Conservation (phyloP, 2,888 invertebrate species). For the Saturnia japonica region DNA sequence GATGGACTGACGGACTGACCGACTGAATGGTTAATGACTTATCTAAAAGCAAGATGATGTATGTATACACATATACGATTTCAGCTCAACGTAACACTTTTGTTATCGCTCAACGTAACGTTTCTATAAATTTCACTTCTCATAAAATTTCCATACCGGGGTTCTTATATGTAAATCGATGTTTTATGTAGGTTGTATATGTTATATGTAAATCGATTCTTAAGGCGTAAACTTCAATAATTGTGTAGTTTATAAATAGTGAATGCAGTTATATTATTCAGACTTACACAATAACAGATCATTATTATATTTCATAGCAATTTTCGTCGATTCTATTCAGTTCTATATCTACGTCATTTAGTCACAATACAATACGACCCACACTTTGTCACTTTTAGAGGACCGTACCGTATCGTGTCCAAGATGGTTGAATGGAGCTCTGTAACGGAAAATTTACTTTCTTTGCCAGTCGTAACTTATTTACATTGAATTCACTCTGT, state of each 20-base stretch:
- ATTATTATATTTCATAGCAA: not conserved
- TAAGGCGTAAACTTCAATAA: too few relatives aligned
- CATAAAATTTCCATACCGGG: too few relatives aligned
- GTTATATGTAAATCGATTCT: too few relatives aligned
- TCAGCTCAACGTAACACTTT: too few relatives aligned
- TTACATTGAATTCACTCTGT: slow-evolving; percentile 32
- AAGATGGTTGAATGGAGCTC: slow-evolving; percentile 29
- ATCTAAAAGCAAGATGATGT: too few relatives aligned
- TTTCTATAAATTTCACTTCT: too few relatives aligned
- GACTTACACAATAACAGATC: not conserved
- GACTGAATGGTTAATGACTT: too few relatives aligned
- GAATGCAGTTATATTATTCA: not conserved
- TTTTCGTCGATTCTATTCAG: not conserved
- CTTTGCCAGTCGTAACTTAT: slow-evolving; percentile 34
- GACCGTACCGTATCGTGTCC: slow-evolving; percentile 31
- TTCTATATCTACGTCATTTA: slow-evolving; percentile 5
- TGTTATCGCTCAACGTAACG: too few relatives aligned
- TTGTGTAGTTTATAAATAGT: not conserved
- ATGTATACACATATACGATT: too few relatives aligned
- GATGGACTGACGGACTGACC: too few relatives aligned
- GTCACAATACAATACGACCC: slow-evolving; percentile 15
- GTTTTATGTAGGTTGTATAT: too few relatives aligned
- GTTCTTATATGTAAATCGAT: too few relatives aligned
- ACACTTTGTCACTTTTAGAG: slow-evolving; percentile 26
- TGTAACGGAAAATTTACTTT: slow-evolving; percentile 39